Conservation (phyloP, 2,888 invertebrate species). For the Lycocerus yunnanus region DNA sequence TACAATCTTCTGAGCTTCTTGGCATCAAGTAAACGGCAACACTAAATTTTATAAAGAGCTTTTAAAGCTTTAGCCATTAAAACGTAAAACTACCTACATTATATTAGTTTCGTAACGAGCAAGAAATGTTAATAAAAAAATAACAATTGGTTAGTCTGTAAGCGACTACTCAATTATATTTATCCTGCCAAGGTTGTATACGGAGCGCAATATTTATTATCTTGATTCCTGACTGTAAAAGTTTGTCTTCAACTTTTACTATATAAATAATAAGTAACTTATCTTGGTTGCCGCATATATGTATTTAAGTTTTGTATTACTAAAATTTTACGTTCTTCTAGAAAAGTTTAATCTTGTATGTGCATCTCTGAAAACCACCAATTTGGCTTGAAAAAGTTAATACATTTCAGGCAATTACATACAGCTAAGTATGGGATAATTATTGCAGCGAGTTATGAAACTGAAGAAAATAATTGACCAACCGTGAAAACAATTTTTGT, state of each 20-base stretch:
- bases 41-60: not conserved
- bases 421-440: not conserved
- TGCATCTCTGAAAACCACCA: not conserved
- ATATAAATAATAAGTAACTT: conserved; percentile 1
- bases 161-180: conserved; percentile 18
- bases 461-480: not conserved
- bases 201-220: conserved; percentile 19
- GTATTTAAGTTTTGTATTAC: conserved; percentile 3
- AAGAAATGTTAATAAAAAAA: not conserved
- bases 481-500: not conserved
- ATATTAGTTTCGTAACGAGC: not conserved
- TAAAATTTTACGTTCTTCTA: not conserved
- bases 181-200: conserved; percentile 17
- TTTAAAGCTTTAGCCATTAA: not conserved
- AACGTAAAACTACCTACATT: not conserved
- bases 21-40: not conserved
- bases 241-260: not conserved
- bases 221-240: conserved; percentile 5
- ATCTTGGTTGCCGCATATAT: not conserved
- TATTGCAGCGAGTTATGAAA: not conserved
- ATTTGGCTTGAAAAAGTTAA: not conserved
- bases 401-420: not conserved
- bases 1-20: not conserved
- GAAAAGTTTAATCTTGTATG: conserved; percentile 3
- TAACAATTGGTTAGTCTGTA: conserved; percentile 14